A percentile compares a stretch with the other conserved stretches of the same genome.
phyloP scores from a whole-genome alignment of 2,113 vertebrate genomes.

The Leptobrachium ailaonicum region DNA sequence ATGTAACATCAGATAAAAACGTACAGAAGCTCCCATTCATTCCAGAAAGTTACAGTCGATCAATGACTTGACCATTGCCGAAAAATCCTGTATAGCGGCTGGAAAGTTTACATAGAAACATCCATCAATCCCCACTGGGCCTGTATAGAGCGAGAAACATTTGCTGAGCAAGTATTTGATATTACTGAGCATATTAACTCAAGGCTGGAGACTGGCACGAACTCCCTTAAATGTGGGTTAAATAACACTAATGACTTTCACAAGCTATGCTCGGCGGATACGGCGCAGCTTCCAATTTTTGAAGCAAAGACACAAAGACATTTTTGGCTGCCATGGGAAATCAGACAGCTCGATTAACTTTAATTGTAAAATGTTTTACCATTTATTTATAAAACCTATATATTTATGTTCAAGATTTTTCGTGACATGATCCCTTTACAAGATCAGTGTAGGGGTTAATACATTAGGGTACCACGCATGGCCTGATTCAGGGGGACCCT shows the following conservation, averaged over 20 bases:
- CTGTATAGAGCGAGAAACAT: conserved; percentile 1
- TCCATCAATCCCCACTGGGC: background rate
- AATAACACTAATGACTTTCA: background rate
- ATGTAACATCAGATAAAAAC: background rate
- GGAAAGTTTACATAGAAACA: background rate
- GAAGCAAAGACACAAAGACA: no score
- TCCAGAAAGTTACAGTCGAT: background rate
- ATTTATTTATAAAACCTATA: no score
- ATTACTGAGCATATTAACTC: background rate
- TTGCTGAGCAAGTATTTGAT: background rate
- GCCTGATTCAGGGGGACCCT: no score
- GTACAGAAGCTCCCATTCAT: background rate
- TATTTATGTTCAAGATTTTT: no score
- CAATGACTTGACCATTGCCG: background rate
- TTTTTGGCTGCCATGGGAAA: no score
- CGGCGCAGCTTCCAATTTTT: no score
- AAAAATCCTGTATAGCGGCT: background rate
- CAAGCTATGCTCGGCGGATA: no score
- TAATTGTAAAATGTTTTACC: no score
- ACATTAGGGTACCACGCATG: no score
- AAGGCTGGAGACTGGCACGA: background rate
- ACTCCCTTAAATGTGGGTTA: background rate
- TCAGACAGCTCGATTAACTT: no score
- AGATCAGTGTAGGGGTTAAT: no score
- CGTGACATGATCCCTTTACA: no score